phyloP scores from a whole-genome alignment of 1,140 invertebrate species.

The Bilobella aurantiaca region DNA sequence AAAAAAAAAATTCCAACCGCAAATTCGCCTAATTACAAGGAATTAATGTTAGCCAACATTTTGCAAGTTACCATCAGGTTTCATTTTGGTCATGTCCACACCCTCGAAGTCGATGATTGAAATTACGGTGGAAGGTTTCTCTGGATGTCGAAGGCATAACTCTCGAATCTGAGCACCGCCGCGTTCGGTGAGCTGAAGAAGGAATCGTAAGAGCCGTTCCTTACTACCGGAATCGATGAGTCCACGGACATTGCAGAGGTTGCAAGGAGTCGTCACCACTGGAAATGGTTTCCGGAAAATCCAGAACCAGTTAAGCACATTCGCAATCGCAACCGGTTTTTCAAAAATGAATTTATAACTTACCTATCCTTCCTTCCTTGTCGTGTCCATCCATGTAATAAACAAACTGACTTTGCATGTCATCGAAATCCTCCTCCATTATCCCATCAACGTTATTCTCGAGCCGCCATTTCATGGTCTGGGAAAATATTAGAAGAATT shows the following conservation, averaged over 20 bases:
- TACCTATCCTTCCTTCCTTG: conserved; percentile 5
- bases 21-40: too few species aligned
- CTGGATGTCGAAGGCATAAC: neutral
- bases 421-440: conserved; percentile 5
- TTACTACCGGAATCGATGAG: neutral
- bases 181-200: neutral
- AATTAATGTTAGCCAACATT: too few species aligned
- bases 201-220: neutral
- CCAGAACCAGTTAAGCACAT: neutral
- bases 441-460: conserved; percentile 4
- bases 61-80: neutral
- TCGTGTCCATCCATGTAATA: conserved; percentile 13
- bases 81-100: conserved; percentile 1
- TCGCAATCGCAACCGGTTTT: too few species aligned
- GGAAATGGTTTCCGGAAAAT: neutral
- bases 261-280: neutral
- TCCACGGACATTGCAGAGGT: neutral
- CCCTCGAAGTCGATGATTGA: neutral
- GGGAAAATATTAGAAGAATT: neutral
- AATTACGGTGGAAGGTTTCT: neutral
- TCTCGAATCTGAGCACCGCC: neutral
- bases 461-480: conserved; percentile 4
- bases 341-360: neutral
- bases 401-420: neutral
- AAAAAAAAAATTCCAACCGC: neutral